Conservation (phyloP, 2,888 invertebrate genomes). For the Clanis bilineata region DNA sequence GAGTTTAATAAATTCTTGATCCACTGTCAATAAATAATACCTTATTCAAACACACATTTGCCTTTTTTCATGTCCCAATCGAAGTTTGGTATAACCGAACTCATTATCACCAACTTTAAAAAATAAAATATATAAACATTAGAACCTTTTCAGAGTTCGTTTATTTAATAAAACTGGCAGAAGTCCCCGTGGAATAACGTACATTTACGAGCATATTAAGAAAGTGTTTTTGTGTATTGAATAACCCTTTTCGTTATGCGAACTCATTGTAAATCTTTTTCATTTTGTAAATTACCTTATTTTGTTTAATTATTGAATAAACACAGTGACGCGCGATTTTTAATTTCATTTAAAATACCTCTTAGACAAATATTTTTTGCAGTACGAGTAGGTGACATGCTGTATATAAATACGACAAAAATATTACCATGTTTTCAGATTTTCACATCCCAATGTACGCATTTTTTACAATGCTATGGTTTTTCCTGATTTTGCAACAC, state of each 20-base stretch:
- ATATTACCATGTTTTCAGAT: too few relatives aligned
- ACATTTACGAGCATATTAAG: background rate
- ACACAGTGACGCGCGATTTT: conserved; percentile 9
- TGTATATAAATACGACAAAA: background rate
- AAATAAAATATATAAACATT: background rate
- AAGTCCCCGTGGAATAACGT: background rate
- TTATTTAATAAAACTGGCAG: background rate
- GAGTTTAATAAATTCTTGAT: too few relatives aligned
- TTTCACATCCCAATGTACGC: too few relatives aligned
- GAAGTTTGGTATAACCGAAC: too few relatives aligned
- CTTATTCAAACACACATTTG: too few relatives aligned
- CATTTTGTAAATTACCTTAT: background rate
- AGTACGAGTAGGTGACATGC: background rate
- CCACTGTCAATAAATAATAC: too few relatives aligned
- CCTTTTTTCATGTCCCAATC: too few relatives aligned
- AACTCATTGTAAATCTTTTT: background rate
- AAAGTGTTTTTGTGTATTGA: background rate
- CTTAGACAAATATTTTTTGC: background rate
- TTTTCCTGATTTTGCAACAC: background rate
- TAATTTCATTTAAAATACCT: background rate
- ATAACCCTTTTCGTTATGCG: background rate
- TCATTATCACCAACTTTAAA: background rate
- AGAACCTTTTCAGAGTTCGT: background rate
- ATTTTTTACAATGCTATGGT: too few relatives aligned
- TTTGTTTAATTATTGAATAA: background rate